These are phyloP conservation scores for Mesodorylaimus sp. DNA, from an alignment of 2,888 invertebrate species.

Conservation along the genomic window DNA sequence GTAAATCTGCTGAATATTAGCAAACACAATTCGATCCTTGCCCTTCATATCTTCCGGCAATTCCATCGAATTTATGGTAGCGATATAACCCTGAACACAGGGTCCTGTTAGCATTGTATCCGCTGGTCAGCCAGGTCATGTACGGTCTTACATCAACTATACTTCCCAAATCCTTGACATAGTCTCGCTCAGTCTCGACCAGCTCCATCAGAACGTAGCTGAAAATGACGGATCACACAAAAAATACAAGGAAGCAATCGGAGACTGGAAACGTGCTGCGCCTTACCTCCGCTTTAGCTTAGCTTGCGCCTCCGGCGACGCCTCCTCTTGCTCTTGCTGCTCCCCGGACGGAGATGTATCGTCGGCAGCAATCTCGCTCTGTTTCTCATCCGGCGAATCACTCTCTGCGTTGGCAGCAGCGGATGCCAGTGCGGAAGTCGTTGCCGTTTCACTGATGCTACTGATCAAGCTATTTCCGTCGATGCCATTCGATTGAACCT, in stretches of 20 bases:
- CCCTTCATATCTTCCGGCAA: slow-evolving; percentile 47
- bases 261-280: background rate
- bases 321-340: too few relatives aligned
- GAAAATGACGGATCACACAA: background rate
- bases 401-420: too few relatives aligned
- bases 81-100: slow-evolving; percentile 44
- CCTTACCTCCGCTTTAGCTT: background rate
- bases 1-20: slow-evolving; percentile 87
- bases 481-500: too few relatives aligned
- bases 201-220: slow-evolving; percentile 68
- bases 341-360: too few relatives aligned
- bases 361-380: too few relatives aligned
- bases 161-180: slow-evolving; percentile 68
- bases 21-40: slow-evolving; percentile 90
- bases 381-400: too few relatives aligned
- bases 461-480: too few relatives aligned
- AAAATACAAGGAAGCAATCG: background rate
- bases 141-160: slow-evolving; percentile 47
- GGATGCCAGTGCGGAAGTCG: too few relatives aligned
- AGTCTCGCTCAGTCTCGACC: slow-evolving; percentile 72
- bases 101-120: too few relatives aligned
- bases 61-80: slow-evolving; percentile 35
- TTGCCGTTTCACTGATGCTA: too few relatives aligned
- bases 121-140: background rate
- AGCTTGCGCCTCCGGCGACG: background rate